Evolutionary conservation across 1,140 invertebrate genomes (phyloP).

Genomic region (Sitophilus oryzae): DNA sequence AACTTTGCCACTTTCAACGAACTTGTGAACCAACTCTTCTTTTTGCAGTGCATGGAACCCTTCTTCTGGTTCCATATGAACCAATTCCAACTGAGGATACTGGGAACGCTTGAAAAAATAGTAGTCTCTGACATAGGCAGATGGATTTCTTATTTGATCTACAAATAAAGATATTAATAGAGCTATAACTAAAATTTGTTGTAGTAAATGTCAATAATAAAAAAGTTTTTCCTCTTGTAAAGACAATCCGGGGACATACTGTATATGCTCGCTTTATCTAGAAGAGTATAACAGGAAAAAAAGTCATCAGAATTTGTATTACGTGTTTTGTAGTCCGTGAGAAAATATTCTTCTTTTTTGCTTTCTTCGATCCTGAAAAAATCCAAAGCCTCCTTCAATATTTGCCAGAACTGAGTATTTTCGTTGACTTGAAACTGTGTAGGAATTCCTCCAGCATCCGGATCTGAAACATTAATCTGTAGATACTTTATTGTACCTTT

Average conservation of each 20-base stretch:
- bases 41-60: slow-evolving; percentile 88
- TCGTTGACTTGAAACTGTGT: slow-evolving; percentile 98
- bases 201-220: slow-evolving; percentile 8
- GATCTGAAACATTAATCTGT: slow-evolving; percentile 59
- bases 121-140: slow-evolving; percentile 92
- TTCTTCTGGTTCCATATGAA: slow-evolving; percentile 87
- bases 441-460: slow-evolving; percentile 89
- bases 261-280: no score
- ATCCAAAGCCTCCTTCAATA: slow-evolving; percentile 91
- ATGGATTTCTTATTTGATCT: slow-evolving; percentile 93
- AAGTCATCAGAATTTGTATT: slow-evolving; percentile 46
- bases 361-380: slow-evolving; percentile 95
- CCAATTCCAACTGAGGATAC: slow-evolving; percentile 93
- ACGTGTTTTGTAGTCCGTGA: slow-evolving; percentile 98
- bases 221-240: background rate
- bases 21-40: slow-evolving; percentile 89
- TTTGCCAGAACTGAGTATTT: slow-evolving; percentile 96
- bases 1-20: slow-evolving; percentile 96
- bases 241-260: no score
- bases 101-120: slow-evolving; percentile 99
- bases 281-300: no score
- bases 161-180: slow-evolving; percentile 34
- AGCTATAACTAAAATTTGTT: slow-evolving; percentile 2
- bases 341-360: slow-evolving; percentile 83
- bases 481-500: no score